Base-by-base conservation (phyloP, 2,113 vertebrate genomes). In the Bufo gargarizans region DNA sequence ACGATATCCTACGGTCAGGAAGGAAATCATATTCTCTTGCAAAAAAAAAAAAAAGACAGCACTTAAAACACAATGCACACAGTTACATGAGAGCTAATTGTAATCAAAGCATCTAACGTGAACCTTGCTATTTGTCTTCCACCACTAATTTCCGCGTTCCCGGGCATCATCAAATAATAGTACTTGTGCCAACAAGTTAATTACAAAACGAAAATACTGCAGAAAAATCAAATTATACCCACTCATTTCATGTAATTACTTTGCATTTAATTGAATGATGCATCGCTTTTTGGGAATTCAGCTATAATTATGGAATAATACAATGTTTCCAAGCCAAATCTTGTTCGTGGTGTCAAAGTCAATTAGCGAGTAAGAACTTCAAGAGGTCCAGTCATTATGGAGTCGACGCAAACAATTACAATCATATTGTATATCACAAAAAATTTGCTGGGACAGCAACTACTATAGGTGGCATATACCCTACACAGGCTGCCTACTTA, bases 141-240 rank as follows among this genome's bases (percentile, higher is more conserved):
- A 92, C 3, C 65, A 89, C 45, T 33, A 84, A 59, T 91, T 92
- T 90, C 86, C 88, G 89, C 72, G 86, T 90, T 94, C 93, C 89
- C 91, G 89, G 85, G 91, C 91, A 89, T 86, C 92, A 90, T 90
- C 71, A 14, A 91, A 92, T 93, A 93, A 93, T 89, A 77, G 90
- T 78, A 92, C 92, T 91, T 90, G 92, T 89, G 91, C 86, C 93
- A 91, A 93, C 93, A 92, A 94, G 92, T 94, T 95, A 95, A 95
- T 94, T 94, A 93, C 90, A 93, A 93, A 93, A 92, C 84, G 89
- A 92, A 91, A 94, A 89, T 90, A 90, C 91, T 89, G 82, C 86
- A 93, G 92, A 91, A 88, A 90, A 82, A 89, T 89, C 55, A 91
- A 93, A 89, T 89, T 88, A 55, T 2, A 81, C 86, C 83, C 33